phyloP scores from a whole-genome alignment of 2,888 invertebrate species.

The Cactoblastis cactorum region DNA sequence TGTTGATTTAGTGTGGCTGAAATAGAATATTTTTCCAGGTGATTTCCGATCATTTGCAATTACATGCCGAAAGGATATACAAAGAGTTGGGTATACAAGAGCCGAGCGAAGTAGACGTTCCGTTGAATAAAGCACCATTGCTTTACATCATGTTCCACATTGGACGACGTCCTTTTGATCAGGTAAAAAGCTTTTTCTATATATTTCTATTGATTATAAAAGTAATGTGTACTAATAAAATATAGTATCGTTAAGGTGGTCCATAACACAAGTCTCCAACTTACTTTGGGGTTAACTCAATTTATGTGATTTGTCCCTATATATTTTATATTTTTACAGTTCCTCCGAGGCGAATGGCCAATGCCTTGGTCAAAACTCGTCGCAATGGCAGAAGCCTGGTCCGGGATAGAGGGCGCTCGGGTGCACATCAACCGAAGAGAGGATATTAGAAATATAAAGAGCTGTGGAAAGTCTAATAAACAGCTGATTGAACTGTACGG shows the following conservation, averaged over 20 bases:
- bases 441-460: slow-evolving; percentile 41
- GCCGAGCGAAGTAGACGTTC: slow-evolving; percentile 37
- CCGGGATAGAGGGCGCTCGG: slow-evolving; percentile 52
- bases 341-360: slow-evolving; percentile 58
- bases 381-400: slow-evolving; percentile 43
- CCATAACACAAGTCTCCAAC: too few species aligned
- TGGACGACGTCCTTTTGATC: slow-evolving; percentile 86
- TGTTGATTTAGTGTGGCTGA: neutral
- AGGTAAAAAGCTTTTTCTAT: too few species aligned
- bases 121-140: slow-evolving; percentile 71
- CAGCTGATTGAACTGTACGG: slow-evolving; percentile 44
- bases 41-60: slow-evolving; percentile 84
- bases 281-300: neutral
- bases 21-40: slow-evolving; percentile 60
- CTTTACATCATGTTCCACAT: slow-evolving; percentile 90
- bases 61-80: slow-evolving; percentile 84
- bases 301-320: neutral
- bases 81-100: slow-evolving; percentile 74
- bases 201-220: too few species aligned
- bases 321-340: slow-evolving; percentile 33
- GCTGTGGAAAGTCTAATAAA: slow-evolving; percentile 37
- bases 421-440: slow-evolving; percentile 49
- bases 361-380: slow-evolving; percentile 62
- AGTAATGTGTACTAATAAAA: too few species aligned
- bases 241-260: too few species aligned